phyloP scores from a whole-genome alignment of 2,113 vertebrate species.

The Rhea americana region DNA sequence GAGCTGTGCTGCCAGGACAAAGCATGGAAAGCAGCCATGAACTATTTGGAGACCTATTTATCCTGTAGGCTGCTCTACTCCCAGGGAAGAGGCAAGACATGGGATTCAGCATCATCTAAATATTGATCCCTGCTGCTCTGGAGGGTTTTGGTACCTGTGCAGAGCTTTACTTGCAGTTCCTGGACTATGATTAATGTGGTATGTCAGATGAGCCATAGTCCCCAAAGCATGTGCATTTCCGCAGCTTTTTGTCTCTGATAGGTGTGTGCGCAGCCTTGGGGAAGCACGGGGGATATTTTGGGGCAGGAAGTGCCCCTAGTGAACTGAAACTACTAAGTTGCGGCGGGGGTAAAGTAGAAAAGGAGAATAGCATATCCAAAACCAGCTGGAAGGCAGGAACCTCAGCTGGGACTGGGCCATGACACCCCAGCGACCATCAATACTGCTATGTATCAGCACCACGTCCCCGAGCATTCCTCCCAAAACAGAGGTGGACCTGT shows the following conservation, averaged over 20 bases:
- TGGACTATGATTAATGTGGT: neutral
- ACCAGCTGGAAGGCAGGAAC: neutral
- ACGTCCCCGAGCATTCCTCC: neutral
- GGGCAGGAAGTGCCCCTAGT: rapidly evolving
- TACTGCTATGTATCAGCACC: neutral
- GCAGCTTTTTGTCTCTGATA: neutral
- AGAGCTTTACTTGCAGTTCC: neutral
- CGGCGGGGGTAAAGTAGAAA: neutral
- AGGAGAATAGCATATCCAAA: neutral
- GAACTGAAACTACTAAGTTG: neutral
- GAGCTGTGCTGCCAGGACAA: neutral
- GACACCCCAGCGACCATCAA: neutral
- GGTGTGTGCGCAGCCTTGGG: neutral
- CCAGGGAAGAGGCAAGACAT: neutral
- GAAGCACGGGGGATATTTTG: neutral
- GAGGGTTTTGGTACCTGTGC: neutral
- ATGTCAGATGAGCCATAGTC: neutral
- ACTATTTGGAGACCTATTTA: neutral
- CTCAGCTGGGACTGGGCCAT: neutral
- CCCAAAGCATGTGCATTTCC: neutral
- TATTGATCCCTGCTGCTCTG: rapidly evolving
- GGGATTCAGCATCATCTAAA: neutral
- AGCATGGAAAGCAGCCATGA: neutral
- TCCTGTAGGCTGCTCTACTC: neutral
- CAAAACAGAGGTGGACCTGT: neutral